Percentiles rank a stretch among this genome's conserved stretches.
phyloP scores from a whole-genome alignment of 2,888 invertebrate genomes.

The Acleris holmiana region DNA sequence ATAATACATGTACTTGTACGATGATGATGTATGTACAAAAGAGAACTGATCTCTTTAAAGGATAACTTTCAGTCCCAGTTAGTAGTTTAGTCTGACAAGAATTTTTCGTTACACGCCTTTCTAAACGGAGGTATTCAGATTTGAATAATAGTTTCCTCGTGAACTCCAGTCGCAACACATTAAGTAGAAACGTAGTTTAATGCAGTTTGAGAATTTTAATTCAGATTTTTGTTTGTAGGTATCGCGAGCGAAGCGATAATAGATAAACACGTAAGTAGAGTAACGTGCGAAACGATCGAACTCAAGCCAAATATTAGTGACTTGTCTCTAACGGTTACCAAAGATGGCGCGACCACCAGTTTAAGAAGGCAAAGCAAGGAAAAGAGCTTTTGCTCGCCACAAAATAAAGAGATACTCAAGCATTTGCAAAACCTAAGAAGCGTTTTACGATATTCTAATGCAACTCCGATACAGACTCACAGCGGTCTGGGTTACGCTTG shows the following conservation, averaged over 20 bases:
- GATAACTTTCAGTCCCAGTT: too few relatives aligned
- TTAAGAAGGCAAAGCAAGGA: neutral
- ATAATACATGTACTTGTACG: too few relatives aligned
- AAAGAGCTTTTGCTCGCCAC: conserved; percentile 36
- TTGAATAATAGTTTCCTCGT: too few relatives aligned
- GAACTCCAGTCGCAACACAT: too few relatives aligned
- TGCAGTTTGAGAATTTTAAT: conserved; percentile 35
- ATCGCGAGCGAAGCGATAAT: conserved; percentile 42
- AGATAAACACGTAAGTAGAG: conserved; percentile 30
- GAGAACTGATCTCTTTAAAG: too few relatives aligned
- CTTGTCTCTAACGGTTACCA: neutral
- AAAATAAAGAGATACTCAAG: conserved; percentile 48
- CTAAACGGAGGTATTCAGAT: too few relatives aligned
- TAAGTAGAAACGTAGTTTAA: neutral
- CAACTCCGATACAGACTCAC: conserved; percentile 59
- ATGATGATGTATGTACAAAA: too few relatives aligned
- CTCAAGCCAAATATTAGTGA: conserved; percentile 13
- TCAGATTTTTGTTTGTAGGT: conserved; percentile 54
- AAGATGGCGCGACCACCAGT: neutral
- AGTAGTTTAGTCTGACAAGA: too few relatives aligned
- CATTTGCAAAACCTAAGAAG: conserved; percentile 55
- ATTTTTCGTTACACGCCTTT: too few relatives aligned
- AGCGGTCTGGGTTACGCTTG: conserved; percentile 58
- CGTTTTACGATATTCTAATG: conserved; percentile 59
- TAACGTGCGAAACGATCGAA: conserved; percentile 11